Evolutionary conservation across 2,888 invertebrate species (phyloP).

Genomic region (Sminthurinus aureus): DNA sequence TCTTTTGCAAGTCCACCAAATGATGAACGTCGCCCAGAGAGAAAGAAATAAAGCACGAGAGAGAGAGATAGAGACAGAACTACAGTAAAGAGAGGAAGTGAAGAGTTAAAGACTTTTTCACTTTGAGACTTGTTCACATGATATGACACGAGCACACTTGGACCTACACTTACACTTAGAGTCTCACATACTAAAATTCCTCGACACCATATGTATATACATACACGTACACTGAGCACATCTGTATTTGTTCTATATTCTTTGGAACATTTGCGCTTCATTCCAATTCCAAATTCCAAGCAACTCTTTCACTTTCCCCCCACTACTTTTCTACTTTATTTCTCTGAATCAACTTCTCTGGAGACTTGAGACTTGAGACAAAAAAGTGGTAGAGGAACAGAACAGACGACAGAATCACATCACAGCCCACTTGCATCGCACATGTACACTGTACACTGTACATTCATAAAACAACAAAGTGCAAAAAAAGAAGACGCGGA

Average conservation of each 20-base stretch:
- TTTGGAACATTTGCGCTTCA: too few species aligned
- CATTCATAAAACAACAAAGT: conserved; percentile 4
- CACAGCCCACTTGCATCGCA: background rate
- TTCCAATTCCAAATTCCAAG: background rate
- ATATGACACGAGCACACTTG: too few species aligned
- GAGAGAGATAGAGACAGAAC: background rate
- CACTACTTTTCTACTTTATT: too few species aligned
- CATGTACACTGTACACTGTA: background rate
- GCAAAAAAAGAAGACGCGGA: background rate
- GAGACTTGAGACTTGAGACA: conserved; percentile 18
- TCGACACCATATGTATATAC: too few species aligned
- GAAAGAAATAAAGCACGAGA: too few species aligned
- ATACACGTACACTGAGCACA: too few species aligned
- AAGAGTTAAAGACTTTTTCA: conserved; percentile 4
- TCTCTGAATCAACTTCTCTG: background rate
- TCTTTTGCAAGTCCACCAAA: background rate
- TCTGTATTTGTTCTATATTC: too few species aligned
- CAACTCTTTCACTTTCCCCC: background rate
- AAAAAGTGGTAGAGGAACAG: background rate
- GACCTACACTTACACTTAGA: too few species aligned
- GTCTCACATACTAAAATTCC: too few species aligned
- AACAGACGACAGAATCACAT: background rate
- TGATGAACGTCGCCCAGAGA: background rate
- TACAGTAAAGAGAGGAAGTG: conserved; percentile 1
- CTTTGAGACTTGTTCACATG: background rate